These are phyloP conservation scores for Numenius arquata DNA, from an alignment of 2,113 vertebrate species.

Conservation along the genomic window DNA sequence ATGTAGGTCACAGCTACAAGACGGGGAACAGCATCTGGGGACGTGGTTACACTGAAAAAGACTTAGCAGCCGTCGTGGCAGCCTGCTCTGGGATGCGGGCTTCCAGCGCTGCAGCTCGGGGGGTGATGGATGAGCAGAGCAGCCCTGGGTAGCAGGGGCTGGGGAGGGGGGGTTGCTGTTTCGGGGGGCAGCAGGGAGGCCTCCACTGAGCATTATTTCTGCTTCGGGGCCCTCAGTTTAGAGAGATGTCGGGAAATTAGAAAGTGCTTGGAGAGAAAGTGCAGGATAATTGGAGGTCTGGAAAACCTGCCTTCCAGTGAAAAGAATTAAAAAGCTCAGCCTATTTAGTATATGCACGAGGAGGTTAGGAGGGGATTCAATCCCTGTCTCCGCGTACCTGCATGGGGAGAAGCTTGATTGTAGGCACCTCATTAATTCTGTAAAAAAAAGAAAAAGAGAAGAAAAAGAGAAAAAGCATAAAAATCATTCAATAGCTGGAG, in stretches of 20 bases:
- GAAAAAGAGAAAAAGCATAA: not conserved
- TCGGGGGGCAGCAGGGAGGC: not conserved
- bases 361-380: not conserved
- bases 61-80: not conserved
- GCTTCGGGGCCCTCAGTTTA: not conserved
- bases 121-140: not conserved
- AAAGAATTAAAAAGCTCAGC: not conserved
- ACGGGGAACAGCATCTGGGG: not conserved
- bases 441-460: not conserved
- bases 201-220: not conserved
- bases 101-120: not conserved
- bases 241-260: not conserved
- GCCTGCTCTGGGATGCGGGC: not conserved
- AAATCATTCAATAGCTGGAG: not conserved
- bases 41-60: constrained; percentile 20
- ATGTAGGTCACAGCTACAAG: constrained; percentile 58
- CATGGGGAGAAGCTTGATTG: not conserved
- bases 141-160: not conserved
- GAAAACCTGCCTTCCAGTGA: constrained; percentile 38
- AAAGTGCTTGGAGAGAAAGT: not conserved
- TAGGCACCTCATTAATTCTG: not conserved
- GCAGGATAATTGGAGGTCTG: not conserved
- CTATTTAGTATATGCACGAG: not conserved
- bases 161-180: not conserved
- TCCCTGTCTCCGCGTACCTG: not conserved